Conservation (phyloP, 2,113 vertebrate species). For the Eclectus roratus region DNA sequence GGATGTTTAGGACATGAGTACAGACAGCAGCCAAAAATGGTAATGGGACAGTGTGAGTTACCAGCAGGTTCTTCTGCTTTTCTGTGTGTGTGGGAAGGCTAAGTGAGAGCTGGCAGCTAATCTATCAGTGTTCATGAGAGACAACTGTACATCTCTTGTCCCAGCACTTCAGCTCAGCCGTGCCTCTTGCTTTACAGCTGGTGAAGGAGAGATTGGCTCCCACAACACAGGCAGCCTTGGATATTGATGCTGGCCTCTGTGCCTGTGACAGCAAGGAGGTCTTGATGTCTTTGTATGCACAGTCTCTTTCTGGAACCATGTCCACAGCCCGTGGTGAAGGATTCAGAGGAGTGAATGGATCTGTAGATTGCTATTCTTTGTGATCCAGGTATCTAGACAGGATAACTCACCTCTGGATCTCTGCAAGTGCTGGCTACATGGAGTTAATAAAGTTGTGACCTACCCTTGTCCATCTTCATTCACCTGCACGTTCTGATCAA, state of each 20-base stretch:
- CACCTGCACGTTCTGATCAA: slow-evolving; percentile 37
- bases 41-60: neutral
- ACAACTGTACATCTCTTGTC: neutral
- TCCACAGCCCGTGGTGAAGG: rapidly evolving
- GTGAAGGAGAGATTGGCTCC: neutral
- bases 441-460: slow-evolving; percentile 47
- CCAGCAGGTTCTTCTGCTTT: slow-evolving; percentile 15
- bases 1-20: neutral
- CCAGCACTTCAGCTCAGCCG: neutral
- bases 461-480: slow-evolving; percentile 48
- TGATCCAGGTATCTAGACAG: neutral
- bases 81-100: neutral
- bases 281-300: neutral
- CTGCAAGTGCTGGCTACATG: neutral
- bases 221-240: neutral
- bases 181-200: neutral
- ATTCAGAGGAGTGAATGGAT: neutral
- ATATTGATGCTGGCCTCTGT: neutral
- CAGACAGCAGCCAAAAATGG: neutral
- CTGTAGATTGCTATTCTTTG: neutral
- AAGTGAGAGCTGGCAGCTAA: neutral
- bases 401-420: neutral
- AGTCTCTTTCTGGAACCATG: neutral
- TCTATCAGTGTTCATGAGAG: neutral
- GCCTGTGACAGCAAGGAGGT: neutral